A percentile compares a stretch with the other conserved stretches of the same genome.
phyloP scores from a whole-genome alignment of 2,888 invertebrate species.

The Tiliacea citrago region DNA sequence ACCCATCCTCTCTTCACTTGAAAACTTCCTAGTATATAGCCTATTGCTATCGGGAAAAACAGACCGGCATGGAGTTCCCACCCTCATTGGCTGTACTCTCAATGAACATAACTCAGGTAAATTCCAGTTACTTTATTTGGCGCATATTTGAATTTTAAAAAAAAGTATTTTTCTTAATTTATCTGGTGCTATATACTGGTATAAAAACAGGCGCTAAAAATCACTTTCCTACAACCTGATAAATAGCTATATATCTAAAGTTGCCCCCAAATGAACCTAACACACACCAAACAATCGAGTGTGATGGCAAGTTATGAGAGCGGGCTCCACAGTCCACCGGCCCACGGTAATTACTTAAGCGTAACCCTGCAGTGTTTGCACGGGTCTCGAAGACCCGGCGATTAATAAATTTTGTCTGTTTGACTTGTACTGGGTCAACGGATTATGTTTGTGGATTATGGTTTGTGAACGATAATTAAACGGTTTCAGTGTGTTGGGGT shows the following conservation, averaged over 20 bases:
- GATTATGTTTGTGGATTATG: constrained; percentile 72
- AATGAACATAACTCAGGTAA: background rate
- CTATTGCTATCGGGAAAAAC: background rate
- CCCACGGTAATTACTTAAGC: constrained; percentile 85
- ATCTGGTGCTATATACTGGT: background rate
- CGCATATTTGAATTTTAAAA: background rate
- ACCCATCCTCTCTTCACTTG: background rate
- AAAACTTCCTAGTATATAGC: background rate
- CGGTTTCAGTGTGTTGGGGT: constrained; percentile 58
- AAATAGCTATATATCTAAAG: constrained; percentile 19
- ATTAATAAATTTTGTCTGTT: constrained; percentile 85
- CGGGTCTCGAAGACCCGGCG: constrained; percentile 76
- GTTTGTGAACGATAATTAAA: constrained; percentile 70
- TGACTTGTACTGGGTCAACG: constrained; percentile 80
- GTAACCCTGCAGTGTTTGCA: constrained; percentile 79
- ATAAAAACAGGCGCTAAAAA: too few relatives aligned
- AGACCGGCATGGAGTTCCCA: background rate
- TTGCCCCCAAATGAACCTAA: constrained; percentile 48
- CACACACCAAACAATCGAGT: constrained; percentile 73
- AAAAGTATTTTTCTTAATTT: background rate
- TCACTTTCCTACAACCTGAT: background rate
- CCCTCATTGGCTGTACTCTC: background rate
- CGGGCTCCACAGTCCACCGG: constrained; percentile 68
- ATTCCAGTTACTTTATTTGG: background rate
- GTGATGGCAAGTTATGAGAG: constrained; percentile 81